phyloP scores from a whole-genome alignment of 2,113 vertebrate species.

The Cygnus atratus region DNA sequence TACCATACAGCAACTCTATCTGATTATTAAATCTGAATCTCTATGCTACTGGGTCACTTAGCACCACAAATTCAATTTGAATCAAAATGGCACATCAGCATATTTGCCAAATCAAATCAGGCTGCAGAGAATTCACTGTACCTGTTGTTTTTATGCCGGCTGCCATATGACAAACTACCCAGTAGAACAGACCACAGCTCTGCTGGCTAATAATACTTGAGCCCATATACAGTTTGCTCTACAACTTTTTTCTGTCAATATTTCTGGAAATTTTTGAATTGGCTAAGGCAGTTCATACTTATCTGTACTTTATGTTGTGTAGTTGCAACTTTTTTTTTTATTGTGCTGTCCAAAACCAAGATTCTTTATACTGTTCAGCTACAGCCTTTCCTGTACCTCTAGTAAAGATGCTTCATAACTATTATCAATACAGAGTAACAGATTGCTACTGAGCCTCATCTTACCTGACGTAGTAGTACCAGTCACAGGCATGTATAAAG shows the following conservation, averaged over 20 bases:
- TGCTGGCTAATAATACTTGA: neutral
- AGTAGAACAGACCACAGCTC: neutral
- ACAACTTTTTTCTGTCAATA: neutral
- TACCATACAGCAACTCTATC: neutral
- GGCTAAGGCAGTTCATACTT: neutral
- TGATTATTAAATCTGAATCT: neutral
- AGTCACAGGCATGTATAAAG: neutral
- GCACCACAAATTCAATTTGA: neutral
- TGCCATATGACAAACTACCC: neutral
- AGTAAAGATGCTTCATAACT: neutral
- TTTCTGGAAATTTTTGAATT: neutral
- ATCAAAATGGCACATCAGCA: neutral
- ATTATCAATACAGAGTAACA: neutral
- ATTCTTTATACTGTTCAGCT: neutral
- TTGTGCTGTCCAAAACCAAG: neutral
- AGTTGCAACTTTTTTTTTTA: neutral
- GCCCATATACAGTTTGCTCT: neutral
- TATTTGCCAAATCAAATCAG: neutral
- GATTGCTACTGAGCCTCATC: neutral
- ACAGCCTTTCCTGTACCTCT: neutral
- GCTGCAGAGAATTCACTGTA: accelerated
- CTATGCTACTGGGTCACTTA: neutral
- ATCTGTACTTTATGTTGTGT: neutral
- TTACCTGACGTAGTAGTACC: accelerated
- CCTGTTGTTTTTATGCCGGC: neutral